Evolutionary conservation across 2,113 vertebrate species (phyloP).

Genomic region (Puma concolor): DNA sequence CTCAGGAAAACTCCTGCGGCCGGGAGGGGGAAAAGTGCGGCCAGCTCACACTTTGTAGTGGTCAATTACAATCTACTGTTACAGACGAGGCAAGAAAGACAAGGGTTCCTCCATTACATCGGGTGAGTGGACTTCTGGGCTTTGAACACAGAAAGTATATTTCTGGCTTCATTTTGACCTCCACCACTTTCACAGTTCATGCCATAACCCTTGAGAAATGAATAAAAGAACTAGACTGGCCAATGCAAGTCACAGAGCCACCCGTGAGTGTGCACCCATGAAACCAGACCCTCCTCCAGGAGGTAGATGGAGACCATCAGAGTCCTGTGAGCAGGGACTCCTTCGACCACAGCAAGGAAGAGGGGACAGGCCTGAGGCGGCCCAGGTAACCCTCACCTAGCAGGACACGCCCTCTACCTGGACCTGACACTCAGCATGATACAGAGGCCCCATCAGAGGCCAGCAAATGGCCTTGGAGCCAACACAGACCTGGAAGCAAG

Average conservation of each 20-base stretch:
- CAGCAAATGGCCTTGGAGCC: not conserved
- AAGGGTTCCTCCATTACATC: not conserved
- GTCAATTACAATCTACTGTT: not conserved
- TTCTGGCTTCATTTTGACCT: not conserved
- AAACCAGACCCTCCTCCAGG: not conserved
- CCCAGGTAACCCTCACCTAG: too few relatives aligned
- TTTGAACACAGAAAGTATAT: not conserved
- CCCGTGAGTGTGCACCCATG: not conserved
- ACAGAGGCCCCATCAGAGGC: not conserved
- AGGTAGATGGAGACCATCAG: not conserved
- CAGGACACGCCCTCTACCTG: not conserved
- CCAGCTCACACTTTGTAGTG: not conserved
- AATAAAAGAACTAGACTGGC: not conserved
- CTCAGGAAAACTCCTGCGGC: not conserved
- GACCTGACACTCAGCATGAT: not conserved
- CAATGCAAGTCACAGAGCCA: not conserved
- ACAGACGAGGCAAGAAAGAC: not conserved
- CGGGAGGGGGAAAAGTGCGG: accelerated
- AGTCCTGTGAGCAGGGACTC: not conserved
- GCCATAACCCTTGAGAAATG: not conserved
- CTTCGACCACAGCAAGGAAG: not conserved
- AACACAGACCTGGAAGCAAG: not conserved
- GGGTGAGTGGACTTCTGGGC: not conserved
- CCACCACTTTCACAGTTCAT: not conserved
- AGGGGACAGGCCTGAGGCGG: not conserved